Evolutionary conservation across 2,888 invertebrate species (phyloP).

Genomic region (Lagria hirta): DNA sequence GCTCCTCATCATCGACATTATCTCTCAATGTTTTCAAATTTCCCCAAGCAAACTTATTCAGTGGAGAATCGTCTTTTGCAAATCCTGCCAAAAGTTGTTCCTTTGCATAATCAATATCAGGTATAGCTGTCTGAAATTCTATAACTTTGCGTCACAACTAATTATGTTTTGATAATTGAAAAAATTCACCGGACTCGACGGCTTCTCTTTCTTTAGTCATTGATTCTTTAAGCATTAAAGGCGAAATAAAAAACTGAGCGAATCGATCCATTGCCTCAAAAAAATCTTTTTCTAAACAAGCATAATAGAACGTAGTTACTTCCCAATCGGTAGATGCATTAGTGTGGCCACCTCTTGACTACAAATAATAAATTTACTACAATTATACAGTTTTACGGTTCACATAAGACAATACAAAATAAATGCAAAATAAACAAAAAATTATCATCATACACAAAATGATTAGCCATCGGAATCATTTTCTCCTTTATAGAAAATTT

Average conservation of each 20-base stretch:
- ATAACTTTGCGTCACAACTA: too few species aligned
- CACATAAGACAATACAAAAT: conserved; percentile 18
- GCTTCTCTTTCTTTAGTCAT: conserved; percentile 86
- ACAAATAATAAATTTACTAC: too few species aligned
- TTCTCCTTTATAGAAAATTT: too few species aligned
- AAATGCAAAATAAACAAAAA: conserved; percentile 2
- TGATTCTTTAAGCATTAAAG: conserved; percentile 80
- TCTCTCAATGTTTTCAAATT: conserved; percentile 73
- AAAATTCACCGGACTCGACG: conserved; percentile 80
- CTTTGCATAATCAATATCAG: conserved; percentile 72
- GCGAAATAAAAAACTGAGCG: conserved; percentile 84
- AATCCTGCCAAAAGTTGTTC: conserved; percentile 74
- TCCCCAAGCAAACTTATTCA: conserved; percentile 84
- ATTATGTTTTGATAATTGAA: too few species aligned
- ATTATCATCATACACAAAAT: neutral
- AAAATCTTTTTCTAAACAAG: conserved; percentile 78
- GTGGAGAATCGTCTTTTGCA: conserved; percentile 70
- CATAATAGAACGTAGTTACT: conserved; percentile 85
- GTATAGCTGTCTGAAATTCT: conserved; percentile 82
- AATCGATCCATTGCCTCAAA: conserved; percentile 79
- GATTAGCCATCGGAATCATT: too few species aligned
- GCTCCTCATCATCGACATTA: conserved; percentile 64
- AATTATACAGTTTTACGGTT: too few species aligned
- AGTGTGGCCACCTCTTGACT: conserved; percentile 81
- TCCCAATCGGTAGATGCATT: conserved; percentile 89